Evolutionary conservation across 2,797 vertebrate genomes (phyloP), one percentile per base, ranked within the genome.

Genomic region (Valencia hispanica): DNA sequence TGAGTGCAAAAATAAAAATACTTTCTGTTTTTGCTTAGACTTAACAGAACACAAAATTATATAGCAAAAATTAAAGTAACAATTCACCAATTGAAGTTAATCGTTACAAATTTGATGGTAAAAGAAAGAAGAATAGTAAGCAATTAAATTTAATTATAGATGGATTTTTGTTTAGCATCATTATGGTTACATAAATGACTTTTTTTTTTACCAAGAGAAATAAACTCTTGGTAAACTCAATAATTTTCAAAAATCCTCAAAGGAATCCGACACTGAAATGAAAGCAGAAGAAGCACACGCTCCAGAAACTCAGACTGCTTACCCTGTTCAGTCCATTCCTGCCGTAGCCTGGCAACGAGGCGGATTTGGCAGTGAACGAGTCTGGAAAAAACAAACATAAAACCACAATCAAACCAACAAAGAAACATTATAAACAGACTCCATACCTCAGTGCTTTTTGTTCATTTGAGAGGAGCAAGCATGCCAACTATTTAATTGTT

Each of bases 341-440:
- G 84, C 97, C 96, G 84, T 99, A 99, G 77, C 97, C 98, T 84
- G 98, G 98, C 81, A 99, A 95, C 30, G 98, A 99, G 36, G 97
- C 95, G 0, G 98, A 99, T 90, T 99, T 99, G n/a, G 97, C 96
- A 88, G 96, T 93, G 85, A 97, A 96, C 0, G 97, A 96, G 90
- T 99, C 98, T 99, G 86, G 20, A 87, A 76, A 53, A 71, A 84
- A 79, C 69, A 89, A 87, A 84, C 12, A 84, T 5, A 78, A 76
- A 84, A 57, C 83, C 30, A 47, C 66, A 50, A 83, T 82, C 30
- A 84, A 72, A 80, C 41, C 14, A 11, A 71, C 14, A 70, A 25
- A 61, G 45, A 45, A 39, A 0, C 17, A 66, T 22, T 79, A 48
- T 48, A 3, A 75, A 66, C 17, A 63, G 25, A 10, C 3, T 20